phyloP scores from a whole-genome alignment of 2,888 invertebrate genomes.

The Dendrolimus pini region DNA sequence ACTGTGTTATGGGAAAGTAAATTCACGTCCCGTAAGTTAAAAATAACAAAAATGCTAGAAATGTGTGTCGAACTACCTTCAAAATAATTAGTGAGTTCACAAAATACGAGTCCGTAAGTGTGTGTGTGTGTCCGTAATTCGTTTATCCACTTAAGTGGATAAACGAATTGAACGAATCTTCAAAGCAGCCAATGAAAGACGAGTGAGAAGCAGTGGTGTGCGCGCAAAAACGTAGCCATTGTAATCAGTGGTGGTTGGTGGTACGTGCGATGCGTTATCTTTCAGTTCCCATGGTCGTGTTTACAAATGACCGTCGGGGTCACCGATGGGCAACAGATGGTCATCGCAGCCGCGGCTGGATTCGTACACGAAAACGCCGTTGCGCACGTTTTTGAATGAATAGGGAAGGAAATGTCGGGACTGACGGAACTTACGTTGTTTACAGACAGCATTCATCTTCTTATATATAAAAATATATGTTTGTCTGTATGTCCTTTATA shows the following conservation, averaged over 20 bases:
- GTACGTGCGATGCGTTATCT: slow-evolving; percentile 70
- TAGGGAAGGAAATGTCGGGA: not conserved
- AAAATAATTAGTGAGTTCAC: too few relatives aligned
- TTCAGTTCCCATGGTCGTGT: slow-evolving; percentile 65
- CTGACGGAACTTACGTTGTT: not conserved
- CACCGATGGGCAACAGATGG: slow-evolving; percentile 60
- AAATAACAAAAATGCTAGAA: too few relatives aligned
- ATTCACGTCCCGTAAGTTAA: too few relatives aligned
- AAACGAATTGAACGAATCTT: not conserved
- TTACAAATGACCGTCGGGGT: slow-evolving; percentile 66
- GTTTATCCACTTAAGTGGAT: too few relatives aligned
- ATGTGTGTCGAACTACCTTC: too few relatives aligned
- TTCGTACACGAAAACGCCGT: slow-evolving; percentile 12
- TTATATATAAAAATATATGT: too few relatives aligned
- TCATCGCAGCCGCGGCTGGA: slow-evolving; percentile 48
- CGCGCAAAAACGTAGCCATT: slow-evolving; percentile 36
- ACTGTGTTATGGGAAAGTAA: too few relatives aligned
- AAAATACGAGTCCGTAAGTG: too few relatives aligned
- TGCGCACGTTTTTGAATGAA: slow-evolving; percentile 8
- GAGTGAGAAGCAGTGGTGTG: slow-evolving; percentile 27
- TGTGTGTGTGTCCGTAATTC: too few relatives aligned
- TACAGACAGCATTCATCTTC: not conserved
- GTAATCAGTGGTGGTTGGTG: slow-evolving; percentile 32
- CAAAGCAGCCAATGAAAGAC: slow-evolving; percentile 5
- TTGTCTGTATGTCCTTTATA: too few relatives aligned